phyloP scores from a whole-genome alignment of 2,797 vertebrate genomes.

The Corythornis leucogaster region DNA sequence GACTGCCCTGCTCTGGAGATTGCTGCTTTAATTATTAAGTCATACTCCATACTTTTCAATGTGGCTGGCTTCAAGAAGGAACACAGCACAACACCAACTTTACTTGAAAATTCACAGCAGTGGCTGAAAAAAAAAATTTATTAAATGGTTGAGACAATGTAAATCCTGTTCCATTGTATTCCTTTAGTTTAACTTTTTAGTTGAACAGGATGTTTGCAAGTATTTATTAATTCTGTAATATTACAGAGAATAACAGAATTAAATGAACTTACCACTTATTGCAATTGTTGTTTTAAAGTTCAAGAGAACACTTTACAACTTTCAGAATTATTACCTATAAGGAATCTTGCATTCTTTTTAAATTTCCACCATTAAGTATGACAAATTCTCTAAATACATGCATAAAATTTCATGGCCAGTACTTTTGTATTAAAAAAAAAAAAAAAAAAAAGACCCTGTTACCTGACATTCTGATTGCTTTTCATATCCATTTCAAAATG shows the following conservation, averaged over 20 bases:
- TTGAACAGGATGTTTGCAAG: background rate
- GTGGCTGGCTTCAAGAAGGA: background rate
- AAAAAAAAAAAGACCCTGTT: conserved; percentile 21
- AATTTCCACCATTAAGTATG: background rate
- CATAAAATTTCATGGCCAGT: background rate
- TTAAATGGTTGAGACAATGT: background rate
- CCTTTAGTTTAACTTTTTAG: background rate
- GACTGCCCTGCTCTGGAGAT: background rate
- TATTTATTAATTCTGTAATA: background rate
- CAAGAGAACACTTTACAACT: background rate
- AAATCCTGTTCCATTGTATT: background rate
- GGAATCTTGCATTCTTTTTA: background rate
- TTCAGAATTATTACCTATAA: background rate
- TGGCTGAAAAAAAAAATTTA: background rate
- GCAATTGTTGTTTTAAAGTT: background rate
- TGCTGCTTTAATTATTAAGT: background rate
- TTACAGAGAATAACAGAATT: background rate
- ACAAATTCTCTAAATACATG: conserved; percentile 4
- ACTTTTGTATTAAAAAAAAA: background rate
- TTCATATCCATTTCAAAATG: conserved; percentile 69
- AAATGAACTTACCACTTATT: background rate
- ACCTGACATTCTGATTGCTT: conserved; percentile 76
- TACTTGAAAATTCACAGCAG: background rate
- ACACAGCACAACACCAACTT: background rate
- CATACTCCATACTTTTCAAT: background rate